Base-by-base conservation (phyloP, 1,140 invertebrate species). In the Piezodorus guildinii region DNA sequence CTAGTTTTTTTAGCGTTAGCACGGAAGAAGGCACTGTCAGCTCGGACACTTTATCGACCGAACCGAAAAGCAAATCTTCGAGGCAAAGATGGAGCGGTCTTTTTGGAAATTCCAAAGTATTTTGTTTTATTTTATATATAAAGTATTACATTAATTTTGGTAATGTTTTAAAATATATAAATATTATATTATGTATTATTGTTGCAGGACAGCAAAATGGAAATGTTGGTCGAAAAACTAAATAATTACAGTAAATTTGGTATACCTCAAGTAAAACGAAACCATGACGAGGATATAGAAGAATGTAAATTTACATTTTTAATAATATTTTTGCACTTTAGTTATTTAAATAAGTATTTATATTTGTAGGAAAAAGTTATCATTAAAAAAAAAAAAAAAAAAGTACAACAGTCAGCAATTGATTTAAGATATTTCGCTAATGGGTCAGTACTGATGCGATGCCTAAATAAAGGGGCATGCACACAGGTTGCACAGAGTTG, bases 161-260 rank as follows among this genome's bases (percentile, higher is more conserved):
- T 16, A 34, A 27, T 25, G 21, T 59, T 59, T 6, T 17, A 62
- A 44, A 5, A 30, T 30, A 3, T 5, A 30, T 30, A 3, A 30
- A 5, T 30, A 30, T 9, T 30, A 30, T 10, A 39, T 1, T 39
- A 39, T 39, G 34, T 39, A 10, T n/a, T 39, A 56, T 66, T 66
- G 21, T 67, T 65, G 14, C 62, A 69, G 68, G 68, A 69, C 67
- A 79, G 80, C 9, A 83, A 82, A 70, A 82, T 84, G 76, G 83
- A 84, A 67, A 71, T 75, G 4, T 73, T 84, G 39, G 80, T 80
- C 45, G 83, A 86, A 67, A 78, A 85, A 63, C 73, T 87, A 17
- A 84, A 86, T 70, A 77, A 78, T 63, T 87, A 86, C 71, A 79
- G 80, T 25, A 83, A 82, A 68, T 79, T 82, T 68, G 85, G 85